Base-by-base conservation (phyloP, 2,888 invertebrate genomes). In the Imbricaverruca yamaguchii region DNA sequence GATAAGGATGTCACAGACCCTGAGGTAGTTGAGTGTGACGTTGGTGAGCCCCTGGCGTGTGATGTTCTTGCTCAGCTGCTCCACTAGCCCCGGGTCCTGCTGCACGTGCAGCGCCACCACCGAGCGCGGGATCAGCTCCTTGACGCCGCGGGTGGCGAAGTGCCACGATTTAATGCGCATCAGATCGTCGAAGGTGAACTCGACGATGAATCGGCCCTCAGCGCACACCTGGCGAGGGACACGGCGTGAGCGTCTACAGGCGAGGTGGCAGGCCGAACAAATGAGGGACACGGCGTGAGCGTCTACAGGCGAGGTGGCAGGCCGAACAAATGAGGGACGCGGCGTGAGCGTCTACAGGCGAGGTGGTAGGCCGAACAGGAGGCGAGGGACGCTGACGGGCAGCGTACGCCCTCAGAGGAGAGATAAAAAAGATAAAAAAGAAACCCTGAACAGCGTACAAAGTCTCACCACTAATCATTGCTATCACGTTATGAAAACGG, bases 81-180 rank as follows among this genome's bases (percentile, higher is more conserved):
- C 98, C 83, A 98, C 90, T 89, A 96, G 91, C 85, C 92, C 91
- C 84, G 97, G 96, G 89, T 97, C 97, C 86, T 94, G 93, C 74
- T 74, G 74, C 39, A 74, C 21, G 86, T 91, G 91, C 90, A 93
- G 92, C 83, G 92, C 91, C 85, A 95, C 93, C 83, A 95, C 93
- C 83, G 93, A 92, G 84, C 97, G 91, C 81, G 97, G 97, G 86
- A 98, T 95, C 84, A 98, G 91, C 89, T 98, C 98, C 84, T 96
- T 91, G 89, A 97, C 96, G 86, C 94, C 93, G 85, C 97, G 90
- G 85, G 98, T 96, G 83, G 97, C 94, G 90, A 99, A 93, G 89
- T 97, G 97, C 98, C 98, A 99, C 86, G 97, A 95, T 89, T 97
- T 96, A 90, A 99, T 98, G 89, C 99, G 92, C 97, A 98, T 98